Conservation (phyloP, 2,113 vertebrate species). For the Nothoprocta pentlandii region DNA sequence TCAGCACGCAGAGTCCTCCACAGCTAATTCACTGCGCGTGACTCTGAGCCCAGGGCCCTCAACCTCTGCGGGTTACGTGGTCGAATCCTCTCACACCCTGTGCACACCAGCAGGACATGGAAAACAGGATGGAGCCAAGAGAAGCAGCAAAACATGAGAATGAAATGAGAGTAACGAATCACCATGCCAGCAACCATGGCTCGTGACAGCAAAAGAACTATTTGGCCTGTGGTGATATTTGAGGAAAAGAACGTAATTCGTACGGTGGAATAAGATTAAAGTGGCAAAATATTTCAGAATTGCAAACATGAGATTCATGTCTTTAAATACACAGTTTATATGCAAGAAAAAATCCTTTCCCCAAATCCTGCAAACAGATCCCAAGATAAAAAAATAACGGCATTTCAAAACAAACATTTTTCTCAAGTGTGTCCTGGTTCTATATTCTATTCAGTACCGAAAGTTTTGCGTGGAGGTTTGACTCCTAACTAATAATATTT, state of each 20-base stretch:
- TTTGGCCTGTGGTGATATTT: not conserved
- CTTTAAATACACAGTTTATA: not conserved
- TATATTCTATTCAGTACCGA: constrained; percentile 37
- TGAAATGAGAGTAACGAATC: not conserved
- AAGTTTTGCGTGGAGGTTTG: constrained; percentile 20
- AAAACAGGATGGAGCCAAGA: not conserved
- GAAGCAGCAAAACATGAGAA: not conserved
- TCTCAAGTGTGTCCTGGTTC: not conserved
- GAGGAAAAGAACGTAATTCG: not conserved
- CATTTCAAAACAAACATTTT: not conserved
- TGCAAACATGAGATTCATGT: rapidly evolving
- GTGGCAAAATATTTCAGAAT: not conserved
- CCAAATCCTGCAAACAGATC: not conserved
- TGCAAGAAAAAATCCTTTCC: not conserved
- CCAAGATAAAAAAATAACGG: not conserved
- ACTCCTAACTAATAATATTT: constrained; percentile 35
- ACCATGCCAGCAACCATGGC: rapidly evolving
- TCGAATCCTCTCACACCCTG: not conserved
- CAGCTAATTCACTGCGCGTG: not conserved
- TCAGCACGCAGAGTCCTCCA: too few relatives aligned
- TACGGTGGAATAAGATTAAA: not conserved
- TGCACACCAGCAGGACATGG: not conserved
- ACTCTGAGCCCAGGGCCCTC: not conserved
- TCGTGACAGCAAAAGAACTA: not conserved
- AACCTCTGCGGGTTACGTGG: not conserved